Conservation (phyloP, 2,113 vertebrate species). For the Polyodon spathula region DNA sequence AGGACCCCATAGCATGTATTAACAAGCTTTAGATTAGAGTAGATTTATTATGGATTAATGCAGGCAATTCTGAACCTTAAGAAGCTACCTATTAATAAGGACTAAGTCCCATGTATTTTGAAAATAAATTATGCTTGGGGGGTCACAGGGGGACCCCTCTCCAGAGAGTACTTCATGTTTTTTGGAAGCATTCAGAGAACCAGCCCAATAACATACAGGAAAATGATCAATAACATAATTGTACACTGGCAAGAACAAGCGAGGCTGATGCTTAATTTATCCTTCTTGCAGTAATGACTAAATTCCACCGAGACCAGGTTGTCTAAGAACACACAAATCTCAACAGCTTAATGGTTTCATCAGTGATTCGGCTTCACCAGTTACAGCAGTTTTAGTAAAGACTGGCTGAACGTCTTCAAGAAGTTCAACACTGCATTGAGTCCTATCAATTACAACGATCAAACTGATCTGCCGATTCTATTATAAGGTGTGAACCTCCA, state of each 20-base stretch:
- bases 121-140: slow-evolving; percentile 4
- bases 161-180: neutral
- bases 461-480: neutral
- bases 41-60: neutral
- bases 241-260: slow-evolving; percentile 16
- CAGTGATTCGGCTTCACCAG: slow-evolving; percentile 13
- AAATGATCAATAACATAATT: slow-evolving; percentile 25
- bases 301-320: neutral
- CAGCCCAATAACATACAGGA: slow-evolving; percentile 12
- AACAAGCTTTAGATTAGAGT: too few species aligned
- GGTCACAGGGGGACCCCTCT: neutral
- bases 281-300: slow-evolving; percentile 24
- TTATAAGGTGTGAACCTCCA: neutral
- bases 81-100: neutral
- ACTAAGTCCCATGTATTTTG: neutral
- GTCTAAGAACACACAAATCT: slow-evolving; percentile 14
- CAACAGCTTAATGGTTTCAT: slow-evolving; percentile 16
- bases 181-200: slow-evolving; percentile 6
- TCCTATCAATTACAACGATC: neutral
- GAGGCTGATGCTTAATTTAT: slow-evolving; percentile 10
- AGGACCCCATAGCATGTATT: too few species aligned
- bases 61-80: neutral
- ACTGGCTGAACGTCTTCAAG: neutral
- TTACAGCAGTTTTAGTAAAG: slow-evolving; percentile 1
- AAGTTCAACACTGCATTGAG: neutral